These are phyloP conservation scores for Pholis gunnellus DNA, from an alignment of 2,113 vertebrate genomes.

Conservation along the genomic window DNA sequence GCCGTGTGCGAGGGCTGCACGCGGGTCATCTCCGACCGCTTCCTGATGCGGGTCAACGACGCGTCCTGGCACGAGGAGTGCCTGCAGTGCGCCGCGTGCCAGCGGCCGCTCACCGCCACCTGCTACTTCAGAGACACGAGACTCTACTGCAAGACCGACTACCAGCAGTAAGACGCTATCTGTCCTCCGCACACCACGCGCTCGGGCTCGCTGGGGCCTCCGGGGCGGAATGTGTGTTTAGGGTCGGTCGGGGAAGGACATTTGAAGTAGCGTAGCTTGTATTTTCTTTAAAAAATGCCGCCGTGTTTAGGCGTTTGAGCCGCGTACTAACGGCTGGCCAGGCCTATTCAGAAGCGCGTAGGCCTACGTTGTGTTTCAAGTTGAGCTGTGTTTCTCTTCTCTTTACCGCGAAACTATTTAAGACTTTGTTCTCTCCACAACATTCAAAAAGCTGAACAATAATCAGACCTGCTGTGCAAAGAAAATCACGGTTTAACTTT, in stretches of 20 bases:
- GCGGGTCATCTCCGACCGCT: conserved; percentile 92
- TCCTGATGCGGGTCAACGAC: conserved; percentile 93
- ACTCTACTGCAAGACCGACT: conserved; percentile 94
- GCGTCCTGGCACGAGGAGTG: conserved; percentile 95
- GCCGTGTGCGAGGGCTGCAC: conserved; percentile 92
- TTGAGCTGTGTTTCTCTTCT: background rate
- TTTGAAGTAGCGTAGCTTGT: background rate
- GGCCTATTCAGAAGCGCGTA: background rate
- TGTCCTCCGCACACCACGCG: background rate
- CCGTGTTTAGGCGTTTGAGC: background rate
- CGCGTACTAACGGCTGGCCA: background rate
- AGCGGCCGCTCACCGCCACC: conserved; percentile 91
- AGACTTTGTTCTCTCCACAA: too few relatives aligned
- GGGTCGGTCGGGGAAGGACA: background rate
- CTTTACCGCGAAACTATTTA: background rate
- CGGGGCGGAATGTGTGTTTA: background rate
- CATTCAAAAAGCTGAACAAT: background rate
- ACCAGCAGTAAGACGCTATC: conserved; percentile 89
- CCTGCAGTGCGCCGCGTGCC: conserved; percentile 92
- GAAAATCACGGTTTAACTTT: background rate
- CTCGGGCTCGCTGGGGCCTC: background rate
- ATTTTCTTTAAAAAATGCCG: too few relatives aligned
- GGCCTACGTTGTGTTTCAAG: background rate
- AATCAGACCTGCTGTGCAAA: background rate
- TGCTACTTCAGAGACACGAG: conserved; percentile 92